Evolutionary conservation across 37 sponge, comb jelly and placozoan species (phyloP).

Genomic region (Halichondria panicea): DNA sequence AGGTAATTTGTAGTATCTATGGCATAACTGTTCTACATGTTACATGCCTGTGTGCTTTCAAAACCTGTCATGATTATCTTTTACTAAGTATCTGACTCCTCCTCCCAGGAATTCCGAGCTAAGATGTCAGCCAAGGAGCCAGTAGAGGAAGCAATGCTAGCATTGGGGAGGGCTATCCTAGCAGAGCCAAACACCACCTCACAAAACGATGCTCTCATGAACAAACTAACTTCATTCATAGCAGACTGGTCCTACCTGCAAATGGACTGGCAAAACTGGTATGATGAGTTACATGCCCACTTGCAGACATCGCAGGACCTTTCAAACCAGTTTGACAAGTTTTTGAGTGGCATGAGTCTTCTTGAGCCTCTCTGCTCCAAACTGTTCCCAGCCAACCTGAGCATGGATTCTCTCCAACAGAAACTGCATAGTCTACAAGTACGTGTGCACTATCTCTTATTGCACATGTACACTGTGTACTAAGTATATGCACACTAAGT

Average conservation of each 20-base stretch:
- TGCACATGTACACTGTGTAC: neutral
- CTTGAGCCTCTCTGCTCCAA: constrained; percentile 17
- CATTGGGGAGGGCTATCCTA: constrained; percentile 55
- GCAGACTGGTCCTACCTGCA: constrained; percentile 70
- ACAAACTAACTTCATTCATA: constrained; percentile 56
- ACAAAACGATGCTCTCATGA: constrained; percentile 44
- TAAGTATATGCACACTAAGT: neutral
- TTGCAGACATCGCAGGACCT: constrained; percentile 42
- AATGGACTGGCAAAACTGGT: constrained; percentile 82
- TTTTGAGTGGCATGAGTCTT: constrained; percentile 12
- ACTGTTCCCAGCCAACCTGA: constrained; percentile 45
- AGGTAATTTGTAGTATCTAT: too few relatives aligned
- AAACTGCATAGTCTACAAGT: constrained; percentile 47
- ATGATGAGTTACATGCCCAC: constrained; percentile 59
- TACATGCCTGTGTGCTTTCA: too few relatives aligned
- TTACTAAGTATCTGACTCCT: too few relatives aligned
- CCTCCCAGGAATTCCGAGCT: constrained; percentile 45
- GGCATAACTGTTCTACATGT: too few relatives aligned
- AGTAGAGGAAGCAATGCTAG: constrained; percentile 48
- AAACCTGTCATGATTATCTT: too few relatives aligned
- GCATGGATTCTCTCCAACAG: constrained; percentile 30
- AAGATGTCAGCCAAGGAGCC: constrained; percentile 49
- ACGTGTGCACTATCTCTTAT: neutral
- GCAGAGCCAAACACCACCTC: constrained; percentile 56
- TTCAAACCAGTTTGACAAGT: constrained; percentile 32